Conservation (phyloP, 2,888 invertebrate species). For the Zeuzera pyrina region DNA sequence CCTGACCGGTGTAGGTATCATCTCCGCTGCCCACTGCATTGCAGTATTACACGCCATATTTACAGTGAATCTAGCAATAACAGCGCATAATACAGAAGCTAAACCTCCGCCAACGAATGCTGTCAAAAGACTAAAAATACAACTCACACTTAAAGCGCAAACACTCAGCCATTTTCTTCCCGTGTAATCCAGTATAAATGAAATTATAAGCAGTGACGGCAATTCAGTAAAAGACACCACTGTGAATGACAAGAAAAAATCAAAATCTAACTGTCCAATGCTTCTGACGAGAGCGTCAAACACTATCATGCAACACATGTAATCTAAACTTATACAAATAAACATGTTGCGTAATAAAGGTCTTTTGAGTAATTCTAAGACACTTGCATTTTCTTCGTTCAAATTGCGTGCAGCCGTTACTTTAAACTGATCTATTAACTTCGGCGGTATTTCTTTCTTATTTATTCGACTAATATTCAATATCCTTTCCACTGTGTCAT, state of each 20-base stretch:
- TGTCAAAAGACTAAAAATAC: constrained; percentile 33
- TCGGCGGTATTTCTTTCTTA: constrained; percentile 30
- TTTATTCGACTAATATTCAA: constrained; percentile 34
- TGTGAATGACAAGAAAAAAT: constrained; percentile 50
- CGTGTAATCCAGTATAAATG: constrained; percentile 38
- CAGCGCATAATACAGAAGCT: constrained; percentile 39
- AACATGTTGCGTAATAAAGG: constrained; percentile 34
- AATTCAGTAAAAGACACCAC: constrained; percentile 46
- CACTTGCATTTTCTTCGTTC: constrained; percentile 20
- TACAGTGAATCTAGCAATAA: constrained; percentile 39
- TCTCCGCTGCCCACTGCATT: constrained; percentile 47
- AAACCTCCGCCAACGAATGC: constrained; percentile 34
- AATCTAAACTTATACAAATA: constrained; percentile 34
- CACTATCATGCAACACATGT: constrained; percentile 33
- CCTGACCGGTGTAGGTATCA: constrained; percentile 45
- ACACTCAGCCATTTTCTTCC: constrained; percentile 41
- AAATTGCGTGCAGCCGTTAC: constrained; percentile 14
- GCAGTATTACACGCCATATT: constrained; percentile 38
- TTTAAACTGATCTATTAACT: constrained; percentile 36
- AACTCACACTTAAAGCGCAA: constrained; percentile 21
- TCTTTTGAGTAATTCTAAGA: constrained; percentile 31
- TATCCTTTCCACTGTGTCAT: constrained; percentile 38
- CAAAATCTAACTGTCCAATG: constrained; percentile 35
- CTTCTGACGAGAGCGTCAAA: constrained; percentile 45
- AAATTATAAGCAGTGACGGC: constrained; percentile 38